These are phyloP conservation scores for Heliconius himera DNA, from an alignment of 1,140 invertebrate genomes.

Conservation along the genomic window DNA sequence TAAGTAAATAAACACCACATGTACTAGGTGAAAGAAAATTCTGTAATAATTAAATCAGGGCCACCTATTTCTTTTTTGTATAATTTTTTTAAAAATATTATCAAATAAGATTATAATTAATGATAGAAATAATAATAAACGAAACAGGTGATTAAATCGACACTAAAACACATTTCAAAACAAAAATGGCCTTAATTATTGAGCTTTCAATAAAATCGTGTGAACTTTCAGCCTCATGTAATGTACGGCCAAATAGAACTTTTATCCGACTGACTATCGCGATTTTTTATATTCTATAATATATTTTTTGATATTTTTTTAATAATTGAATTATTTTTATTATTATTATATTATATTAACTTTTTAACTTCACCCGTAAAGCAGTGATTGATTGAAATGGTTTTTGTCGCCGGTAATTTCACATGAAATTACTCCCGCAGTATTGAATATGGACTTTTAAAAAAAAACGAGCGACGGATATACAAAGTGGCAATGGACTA, in stretches of 20 bases:
- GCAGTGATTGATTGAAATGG: not conserved
- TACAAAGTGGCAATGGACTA: not conserved
- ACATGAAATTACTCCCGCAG: not conserved
- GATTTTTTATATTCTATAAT: conserved; percentile 16
- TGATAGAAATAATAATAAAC: not conserved
- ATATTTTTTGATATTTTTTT: conserved; percentile 4
- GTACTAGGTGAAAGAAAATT: not conserved
- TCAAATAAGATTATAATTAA: too few relatives aligned
- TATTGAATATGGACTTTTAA: not conserved
- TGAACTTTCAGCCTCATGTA: not conserved
- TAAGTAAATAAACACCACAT: not conserved
- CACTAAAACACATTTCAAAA: not conserved
- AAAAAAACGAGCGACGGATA: not conserved
- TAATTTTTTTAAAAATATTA: too few relatives aligned
- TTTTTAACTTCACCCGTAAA: not conserved
- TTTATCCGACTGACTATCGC: not conserved
- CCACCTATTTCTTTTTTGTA: too few relatives aligned
- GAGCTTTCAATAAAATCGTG: not conserved
- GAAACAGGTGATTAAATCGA: conserved; percentile 2
- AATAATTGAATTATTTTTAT: not conserved
- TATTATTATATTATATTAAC: conserved; percentile 4
- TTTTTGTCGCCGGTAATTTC: not conserved
- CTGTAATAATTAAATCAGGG: too few relatives aligned
- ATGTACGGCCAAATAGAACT: not conserved
- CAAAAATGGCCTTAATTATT: conserved; percentile 6